Evolutionary conservation across 2,113 vertebrate species (phyloP).

Genomic region (Patagioenas fasciata): DNA sequence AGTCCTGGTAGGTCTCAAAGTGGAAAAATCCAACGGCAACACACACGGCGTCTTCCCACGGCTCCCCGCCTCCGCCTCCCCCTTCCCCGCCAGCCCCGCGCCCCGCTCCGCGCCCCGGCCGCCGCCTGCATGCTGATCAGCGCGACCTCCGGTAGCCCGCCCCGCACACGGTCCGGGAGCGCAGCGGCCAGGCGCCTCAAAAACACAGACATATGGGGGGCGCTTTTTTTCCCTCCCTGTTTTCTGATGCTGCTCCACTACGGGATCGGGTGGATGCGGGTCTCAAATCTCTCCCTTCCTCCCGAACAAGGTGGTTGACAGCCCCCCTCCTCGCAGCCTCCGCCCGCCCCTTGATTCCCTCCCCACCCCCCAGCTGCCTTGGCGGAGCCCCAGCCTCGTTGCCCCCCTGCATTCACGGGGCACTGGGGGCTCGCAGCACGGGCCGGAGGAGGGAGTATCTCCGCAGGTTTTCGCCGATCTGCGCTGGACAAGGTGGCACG

Average conservation of each 20-base stretch:
- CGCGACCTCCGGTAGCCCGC: neutral
- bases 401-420: neutral
- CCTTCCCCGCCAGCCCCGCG: neutral
- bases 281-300: neutral
- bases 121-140: neutral
- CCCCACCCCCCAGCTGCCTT: neutral
- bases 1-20: neutral
- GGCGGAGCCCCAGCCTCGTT: neutral
- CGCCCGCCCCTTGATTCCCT: neutral
- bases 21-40: constrained; percentile 24
- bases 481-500: neutral
- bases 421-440: neutral
- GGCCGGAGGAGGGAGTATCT: neutral
- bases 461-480: neutral
- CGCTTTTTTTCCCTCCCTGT: neutral
- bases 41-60: neutral
- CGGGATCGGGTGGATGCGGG: neutral
- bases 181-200: neutral
- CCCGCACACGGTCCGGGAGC: neutral
- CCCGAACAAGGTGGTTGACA: neutral
- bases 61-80: neutral
- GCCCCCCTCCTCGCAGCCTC: neutral
- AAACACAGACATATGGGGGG: neutral
- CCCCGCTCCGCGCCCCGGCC: neutral
- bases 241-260: neutral